Percentiles rank a stretch among this genome's conserved stretches.
phyloP scores from a whole-genome alignment of 2,888 invertebrate genomes.

The Cheilosia scutellata region DNA sequence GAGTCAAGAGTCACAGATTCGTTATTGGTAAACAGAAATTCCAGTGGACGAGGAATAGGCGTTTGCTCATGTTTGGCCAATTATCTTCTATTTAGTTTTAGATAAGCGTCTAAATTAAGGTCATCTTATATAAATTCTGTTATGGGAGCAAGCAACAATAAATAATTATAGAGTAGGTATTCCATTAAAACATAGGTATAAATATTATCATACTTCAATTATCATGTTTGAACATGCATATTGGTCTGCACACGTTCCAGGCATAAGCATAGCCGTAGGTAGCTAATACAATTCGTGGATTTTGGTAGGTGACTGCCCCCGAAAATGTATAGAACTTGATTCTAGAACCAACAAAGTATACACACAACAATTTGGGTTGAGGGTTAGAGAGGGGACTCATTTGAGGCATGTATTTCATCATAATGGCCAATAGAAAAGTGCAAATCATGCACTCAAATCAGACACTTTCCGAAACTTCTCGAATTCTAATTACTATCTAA shows the following conservation, averaged over 20 bases:
- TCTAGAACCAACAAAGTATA: constrained; percentile 14
- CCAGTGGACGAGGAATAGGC: not conserved
- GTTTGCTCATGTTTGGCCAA: not conserved
- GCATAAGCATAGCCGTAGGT: not conserved
- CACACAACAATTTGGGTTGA: constrained; percentile 7
- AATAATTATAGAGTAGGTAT: not conserved
- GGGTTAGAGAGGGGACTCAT: not conserved
- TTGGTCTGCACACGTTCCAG: not conserved
- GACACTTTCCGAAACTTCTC: constrained; percentile 29
- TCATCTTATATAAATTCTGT: constrained; percentile 49
- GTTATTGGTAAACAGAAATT: too few species aligned
- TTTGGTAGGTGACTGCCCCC: constrained; percentile 9
- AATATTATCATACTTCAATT: not conserved
- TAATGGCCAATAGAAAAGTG: constrained; percentile 40
- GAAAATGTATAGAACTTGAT: not conserved
- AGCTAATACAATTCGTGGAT: not conserved
- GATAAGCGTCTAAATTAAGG: constrained; percentile 6
- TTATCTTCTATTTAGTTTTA: constrained; percentile 10
- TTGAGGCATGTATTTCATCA: constrained; percentile 56
- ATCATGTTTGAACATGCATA: not conserved
- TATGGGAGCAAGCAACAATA: constrained; percentile 13
- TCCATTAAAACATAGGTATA: not conserved
- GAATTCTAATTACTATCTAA: constrained; percentile 12
- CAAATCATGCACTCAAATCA: constrained; percentile 58
- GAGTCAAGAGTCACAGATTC: too few species aligned